A percentile compares a stretch with the other conserved stretches of the same genome.
phyloP scores from a whole-genome alignment of 2,113 vertebrate genomes.

The Zapus hudsonius region DNA sequence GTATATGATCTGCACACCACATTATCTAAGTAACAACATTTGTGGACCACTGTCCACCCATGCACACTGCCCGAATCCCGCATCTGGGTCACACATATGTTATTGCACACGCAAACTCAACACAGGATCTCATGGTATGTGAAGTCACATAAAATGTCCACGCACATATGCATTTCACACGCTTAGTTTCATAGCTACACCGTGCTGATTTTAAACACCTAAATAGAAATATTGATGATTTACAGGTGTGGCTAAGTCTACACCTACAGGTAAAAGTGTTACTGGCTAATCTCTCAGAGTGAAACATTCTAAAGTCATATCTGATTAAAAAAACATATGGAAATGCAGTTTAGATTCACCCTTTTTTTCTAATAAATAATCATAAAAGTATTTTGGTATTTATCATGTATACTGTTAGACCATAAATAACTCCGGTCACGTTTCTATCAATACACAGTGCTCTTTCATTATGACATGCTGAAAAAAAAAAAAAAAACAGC shows the following conservation, averaged over 20 bases:
- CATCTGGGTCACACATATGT: neutral
- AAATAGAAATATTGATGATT: slow-evolving; percentile 39
- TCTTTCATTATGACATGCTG: slow-evolving; percentile 16
- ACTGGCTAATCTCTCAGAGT: neutral
- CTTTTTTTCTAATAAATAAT: slow-evolving; percentile 30
- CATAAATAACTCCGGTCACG: neutral
- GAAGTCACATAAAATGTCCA: neutral
- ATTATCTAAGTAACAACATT: neutral
- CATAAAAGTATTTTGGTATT: slow-evolving; percentile 41
- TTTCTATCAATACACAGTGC: slow-evolving; percentile 30
- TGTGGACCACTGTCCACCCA: neutral
- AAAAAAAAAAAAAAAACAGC: neutral
- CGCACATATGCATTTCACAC: neutral
- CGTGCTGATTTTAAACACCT: neutral
- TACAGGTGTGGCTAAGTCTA: slow-evolving; percentile 24
- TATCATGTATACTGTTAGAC: neutral
- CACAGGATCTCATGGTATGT: neutral
- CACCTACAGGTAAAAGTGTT: slow-evolving; percentile 3
- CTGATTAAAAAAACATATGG: neutral
- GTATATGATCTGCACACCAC: neutral
- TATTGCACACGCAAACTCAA: neutral
- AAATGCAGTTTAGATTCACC: slow-evolving; percentile 14
- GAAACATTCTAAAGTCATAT: slow-evolving; percentile 43
- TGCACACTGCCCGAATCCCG: neutral
- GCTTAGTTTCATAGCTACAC: slow-evolving; percentile 13